phyloP scores from a whole-genome alignment of 2,113 vertebrate species.

The Alethe diademata region DNA sequence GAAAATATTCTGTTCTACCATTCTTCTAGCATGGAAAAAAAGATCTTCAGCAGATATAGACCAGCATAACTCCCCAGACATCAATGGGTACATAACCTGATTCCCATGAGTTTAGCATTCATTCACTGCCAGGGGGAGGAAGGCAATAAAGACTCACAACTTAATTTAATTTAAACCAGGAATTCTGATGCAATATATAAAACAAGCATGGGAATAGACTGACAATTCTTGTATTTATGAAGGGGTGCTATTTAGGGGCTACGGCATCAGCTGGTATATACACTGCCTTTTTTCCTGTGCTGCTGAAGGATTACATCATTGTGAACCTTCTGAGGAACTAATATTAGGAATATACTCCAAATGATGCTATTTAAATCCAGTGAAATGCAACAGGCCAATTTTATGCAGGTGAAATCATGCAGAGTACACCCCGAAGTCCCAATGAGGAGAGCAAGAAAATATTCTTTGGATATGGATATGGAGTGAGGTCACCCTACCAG shows the following conservation, averaged over 20 bases:
- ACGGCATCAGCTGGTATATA: neutral
- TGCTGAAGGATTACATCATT: neutral
- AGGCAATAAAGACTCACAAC: neutral
- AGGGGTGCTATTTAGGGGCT: neutral
- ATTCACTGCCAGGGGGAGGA: neutral
- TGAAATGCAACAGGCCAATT: fast-evolving
- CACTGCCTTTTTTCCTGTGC: neutral
- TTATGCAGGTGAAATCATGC: neutral
- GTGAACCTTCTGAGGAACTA: neutral
- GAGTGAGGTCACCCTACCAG: conserved; percentile 70
- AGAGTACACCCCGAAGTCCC: neutral
- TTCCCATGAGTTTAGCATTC: neutral
- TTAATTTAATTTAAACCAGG: neutral
- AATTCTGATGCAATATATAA: neutral
- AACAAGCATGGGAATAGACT: neutral
- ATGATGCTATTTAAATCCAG: neutral
- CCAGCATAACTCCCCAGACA: fast-evolving
- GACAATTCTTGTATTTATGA: neutral
- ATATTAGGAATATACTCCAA: neutral
- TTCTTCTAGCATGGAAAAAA: neutral
- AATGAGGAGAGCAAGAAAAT: neutral
- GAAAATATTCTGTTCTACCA: neutral
- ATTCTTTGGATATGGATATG: no score
- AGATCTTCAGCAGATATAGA: neutral
- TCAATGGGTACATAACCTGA: neutral